Evolutionary conservation across 1,140 invertebrate species (phyloP).

Genomic region (Aphidius ervi): DNA sequence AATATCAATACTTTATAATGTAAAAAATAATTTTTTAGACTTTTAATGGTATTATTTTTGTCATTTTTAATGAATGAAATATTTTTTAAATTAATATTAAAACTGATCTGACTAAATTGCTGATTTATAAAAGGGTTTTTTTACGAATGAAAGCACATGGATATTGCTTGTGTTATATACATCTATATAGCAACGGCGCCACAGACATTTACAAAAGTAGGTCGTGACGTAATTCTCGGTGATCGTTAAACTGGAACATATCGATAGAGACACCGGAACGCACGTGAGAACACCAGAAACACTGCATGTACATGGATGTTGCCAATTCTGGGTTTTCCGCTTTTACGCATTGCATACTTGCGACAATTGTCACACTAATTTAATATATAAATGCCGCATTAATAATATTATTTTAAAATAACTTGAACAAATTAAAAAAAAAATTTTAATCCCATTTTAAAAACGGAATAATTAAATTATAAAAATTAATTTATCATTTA

Average conservation of each 20-base stretch:
- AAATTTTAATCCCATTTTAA: no score
- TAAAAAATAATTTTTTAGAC: background rate
- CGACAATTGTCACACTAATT: background rate
- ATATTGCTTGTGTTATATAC: background rate
- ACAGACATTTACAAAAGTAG: constrained; percentile 18
- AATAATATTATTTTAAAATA: no score
- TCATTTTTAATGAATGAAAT: background rate
- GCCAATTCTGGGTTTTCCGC: no score
- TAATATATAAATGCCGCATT: no score
- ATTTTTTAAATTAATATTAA: background rate
- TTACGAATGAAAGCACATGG: constrained; percentile 5
- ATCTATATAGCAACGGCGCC: constrained; percentile 2
- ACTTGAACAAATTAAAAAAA: no score
- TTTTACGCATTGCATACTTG: background rate
- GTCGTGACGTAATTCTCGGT: constrained; percentile 25
- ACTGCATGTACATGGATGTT: background rate
- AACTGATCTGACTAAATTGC: background rate
- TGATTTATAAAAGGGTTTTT: background rate
- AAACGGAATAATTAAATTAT: no score
- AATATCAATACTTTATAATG: background rate
- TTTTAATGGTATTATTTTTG: background rate
- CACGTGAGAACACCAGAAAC: constrained; percentile 6
- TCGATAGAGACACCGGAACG: constrained; percentile 17
- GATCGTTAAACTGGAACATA: constrained; percentile 25
- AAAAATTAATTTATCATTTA: no score